A percentile compares a stretch with the other conserved stretches of the same genome.
These are phyloP conservation scores for Drosophila setosimentum DNA, from an alignment of 2,888 invertebrate genomes.

Conservation along the genomic window DNA sequence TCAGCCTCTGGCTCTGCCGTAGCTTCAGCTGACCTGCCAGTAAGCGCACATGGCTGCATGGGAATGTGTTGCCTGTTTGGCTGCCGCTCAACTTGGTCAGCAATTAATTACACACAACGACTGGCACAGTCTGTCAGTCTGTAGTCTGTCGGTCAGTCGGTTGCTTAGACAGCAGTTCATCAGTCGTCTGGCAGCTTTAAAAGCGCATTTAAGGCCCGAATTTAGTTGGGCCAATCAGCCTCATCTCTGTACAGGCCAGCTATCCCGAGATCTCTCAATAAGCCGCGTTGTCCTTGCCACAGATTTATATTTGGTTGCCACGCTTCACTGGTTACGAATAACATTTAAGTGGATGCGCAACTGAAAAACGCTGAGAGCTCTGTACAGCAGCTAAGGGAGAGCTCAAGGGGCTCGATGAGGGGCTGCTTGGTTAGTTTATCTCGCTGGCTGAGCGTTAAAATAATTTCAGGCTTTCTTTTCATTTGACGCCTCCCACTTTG, in stretches of 20 bases:
- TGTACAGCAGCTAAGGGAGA: conserved; percentile 2
- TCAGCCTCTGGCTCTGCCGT: not conserved
- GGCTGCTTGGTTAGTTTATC: conserved; percentile 61
- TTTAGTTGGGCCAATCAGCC: conserved; percentile 59
- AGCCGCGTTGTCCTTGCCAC: conserved; percentile 44
- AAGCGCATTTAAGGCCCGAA: conserved; percentile 59
- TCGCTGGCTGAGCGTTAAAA: conserved; percentile 66
- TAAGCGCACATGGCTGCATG: conserved; percentile 21
- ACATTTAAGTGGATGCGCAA: conserved; percentile 46
- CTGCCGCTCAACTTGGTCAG: conserved; percentile 71
- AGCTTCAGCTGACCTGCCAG: conserved; percentile 20
- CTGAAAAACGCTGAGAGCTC: conserved; percentile 13
- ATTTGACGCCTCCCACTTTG: conserved; percentile 24
- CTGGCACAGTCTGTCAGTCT: conserved; percentile 9
- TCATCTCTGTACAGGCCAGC: conserved; percentile 6
- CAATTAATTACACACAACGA: conserved; percentile 71
- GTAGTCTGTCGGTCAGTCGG: conserved; percentile 9
- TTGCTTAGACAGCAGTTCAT: conserved; percentile 39
- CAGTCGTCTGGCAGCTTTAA: conserved; percentile 51
- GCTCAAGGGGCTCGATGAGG: not conserved
- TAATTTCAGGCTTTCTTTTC: conserved; percentile 61
- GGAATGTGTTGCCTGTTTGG: conserved; percentile 41
- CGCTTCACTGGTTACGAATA: conserved; percentile 67
- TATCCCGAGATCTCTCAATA: conserved; percentile 51
- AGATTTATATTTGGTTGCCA: conserved; percentile 68